phyloP scores from a whole-genome alignment of 2,888 invertebrate species.

The Pseudolycoriella hygida region DNA sequence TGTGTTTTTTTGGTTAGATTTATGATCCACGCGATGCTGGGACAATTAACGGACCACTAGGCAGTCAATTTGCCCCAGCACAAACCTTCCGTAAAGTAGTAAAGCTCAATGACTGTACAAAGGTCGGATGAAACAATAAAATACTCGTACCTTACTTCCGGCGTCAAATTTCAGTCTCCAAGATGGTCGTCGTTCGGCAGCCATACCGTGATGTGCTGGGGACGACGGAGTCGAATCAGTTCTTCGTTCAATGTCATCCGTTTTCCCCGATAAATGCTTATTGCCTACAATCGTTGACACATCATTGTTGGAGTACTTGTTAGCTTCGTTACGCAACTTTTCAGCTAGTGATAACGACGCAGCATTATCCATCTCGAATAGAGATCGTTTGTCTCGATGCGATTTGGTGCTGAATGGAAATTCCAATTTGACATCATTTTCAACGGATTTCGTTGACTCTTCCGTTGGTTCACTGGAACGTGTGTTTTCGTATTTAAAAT shows the following conservation, averaged over 20 bases:
- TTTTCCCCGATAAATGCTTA: conserved; percentile 2
- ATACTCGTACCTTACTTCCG: conserved; percentile 58
- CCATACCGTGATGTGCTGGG: conserved; percentile 10
- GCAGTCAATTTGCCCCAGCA: too few relatives aligned
- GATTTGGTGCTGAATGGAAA: conserved; percentile 8
- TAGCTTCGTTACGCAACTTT: conserved; percentile 21
- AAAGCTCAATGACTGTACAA: too few relatives aligned
- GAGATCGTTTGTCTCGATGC: conserved; percentile 22
- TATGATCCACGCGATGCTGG: too few relatives aligned
- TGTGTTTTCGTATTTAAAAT: not conserved
- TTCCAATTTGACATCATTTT: conserved; percentile 5
- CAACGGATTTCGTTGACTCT: not conserved
- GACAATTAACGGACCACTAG: too few relatives aligned
- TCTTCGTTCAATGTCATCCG: conserved; percentile 6
- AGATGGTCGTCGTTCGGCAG: conserved; percentile 65
- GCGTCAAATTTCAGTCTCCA: conserved; percentile 85
- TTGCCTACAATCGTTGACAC: conserved; percentile 5
- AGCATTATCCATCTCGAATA: conserved; percentile 21
- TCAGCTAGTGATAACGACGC: conserved; percentile 19
- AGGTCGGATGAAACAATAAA: too few relatives aligned
- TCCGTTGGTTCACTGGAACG: not conserved
- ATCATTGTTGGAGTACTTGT: conserved; percentile 16
- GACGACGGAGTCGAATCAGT: conserved; percentile 4
- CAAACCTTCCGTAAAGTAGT: too few relatives aligned
- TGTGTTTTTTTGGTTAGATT: too few relatives aligned